Evolutionary conservation across 2,888 invertebrate species (phyloP), one percentile per base, ranked within the genome.

Genomic region (Caenorhabditis imperialis): DNA sequence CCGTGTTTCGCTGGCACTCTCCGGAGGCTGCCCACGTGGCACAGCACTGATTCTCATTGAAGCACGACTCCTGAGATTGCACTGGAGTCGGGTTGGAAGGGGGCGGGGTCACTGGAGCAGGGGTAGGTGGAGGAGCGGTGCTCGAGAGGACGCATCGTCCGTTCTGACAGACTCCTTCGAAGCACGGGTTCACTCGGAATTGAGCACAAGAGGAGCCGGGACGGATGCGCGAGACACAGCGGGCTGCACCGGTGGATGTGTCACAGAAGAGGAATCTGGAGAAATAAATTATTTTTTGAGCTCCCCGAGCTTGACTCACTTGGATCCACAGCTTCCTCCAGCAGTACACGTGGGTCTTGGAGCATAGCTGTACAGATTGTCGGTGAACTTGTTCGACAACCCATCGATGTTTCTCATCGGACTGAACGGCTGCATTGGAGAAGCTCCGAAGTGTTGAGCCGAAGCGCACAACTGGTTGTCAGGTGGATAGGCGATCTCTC

Each of bases 31-130:
- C 78, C 85, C 85, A 85, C 37, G 74, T 70, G 16, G 78, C 72
- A 69, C 85, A 85, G 51, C 85, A 85, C 65, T 82, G 78, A 63
- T 85, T 82, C 69, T 84, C 85, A 63, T 85, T 85, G 81, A 77
- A 85, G 60, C 85, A 85, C 2, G 77, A 78, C 44, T 78, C 76
- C 54, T 78, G 75, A 12, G 74, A 69, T 38, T 74, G 74, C 10
- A 74, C 55, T 42, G 67, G 67, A 20, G 22, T 54, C 14, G 44
- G 71, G 8, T 54, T 58, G n/a, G 50, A 33, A 1, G 67, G 65
- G 25, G 75, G 61, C 35, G 70, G 70, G 48, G 72, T 67, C 1
- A 38, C 38, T 38, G 78, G 75, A 30, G 75, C 44, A 30, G 63
- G 62, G 0, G 62, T 72, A 5, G 74, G 53, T 8, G 74, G 74